Percentiles rank a stretch among this genome's conserved stretches.
phyloP scores from a whole-genome alignment of 2,888 invertebrate species.

The Bruchidius siliquastri region DNA sequence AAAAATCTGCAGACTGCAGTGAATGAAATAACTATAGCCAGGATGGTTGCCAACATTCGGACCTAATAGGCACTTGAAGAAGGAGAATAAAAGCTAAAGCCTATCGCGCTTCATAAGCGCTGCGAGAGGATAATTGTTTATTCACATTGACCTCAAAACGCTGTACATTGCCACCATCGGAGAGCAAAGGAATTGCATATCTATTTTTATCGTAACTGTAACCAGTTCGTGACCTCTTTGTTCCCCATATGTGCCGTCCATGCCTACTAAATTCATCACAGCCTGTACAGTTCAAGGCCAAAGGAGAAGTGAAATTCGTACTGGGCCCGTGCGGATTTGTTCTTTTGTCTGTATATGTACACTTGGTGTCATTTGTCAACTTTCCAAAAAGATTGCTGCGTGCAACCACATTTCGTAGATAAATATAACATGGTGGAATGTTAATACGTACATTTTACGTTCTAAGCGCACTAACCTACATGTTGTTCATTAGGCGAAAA shows the following conservation, averaged over 20 bases:
- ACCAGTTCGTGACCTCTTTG: neutral
- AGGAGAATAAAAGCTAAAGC: too few species aligned
- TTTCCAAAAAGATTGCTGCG: neutral
- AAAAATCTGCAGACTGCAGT: too few species aligned
- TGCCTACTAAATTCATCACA: neutral
- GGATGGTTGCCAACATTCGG: too few species aligned
- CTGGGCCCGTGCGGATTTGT: neutral
- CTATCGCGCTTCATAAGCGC: too few species aligned
- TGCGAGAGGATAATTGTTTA: too few species aligned
- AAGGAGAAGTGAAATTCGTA: neutral
- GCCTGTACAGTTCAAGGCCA: neutral
- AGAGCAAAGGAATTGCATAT: too few species aligned
- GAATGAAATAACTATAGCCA: too few species aligned
- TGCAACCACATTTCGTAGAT: neutral
- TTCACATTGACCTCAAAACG: too few species aligned
- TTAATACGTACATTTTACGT: neutral
- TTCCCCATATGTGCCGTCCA: neutral
- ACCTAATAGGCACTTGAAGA: too few species aligned
- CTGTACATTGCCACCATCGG: too few species aligned
- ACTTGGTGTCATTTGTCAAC: neutral
- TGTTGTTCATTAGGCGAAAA: neutral
- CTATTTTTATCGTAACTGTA: too few species aligned
- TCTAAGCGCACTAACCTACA: neutral
- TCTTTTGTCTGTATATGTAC: neutral
- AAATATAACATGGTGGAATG: neutral